Percentiles rank a stretch among this genome's conserved stretches.
Conservation (phyloP, 1,140 invertebrate genomes). For the Andrena cerasifolii region DNA sequence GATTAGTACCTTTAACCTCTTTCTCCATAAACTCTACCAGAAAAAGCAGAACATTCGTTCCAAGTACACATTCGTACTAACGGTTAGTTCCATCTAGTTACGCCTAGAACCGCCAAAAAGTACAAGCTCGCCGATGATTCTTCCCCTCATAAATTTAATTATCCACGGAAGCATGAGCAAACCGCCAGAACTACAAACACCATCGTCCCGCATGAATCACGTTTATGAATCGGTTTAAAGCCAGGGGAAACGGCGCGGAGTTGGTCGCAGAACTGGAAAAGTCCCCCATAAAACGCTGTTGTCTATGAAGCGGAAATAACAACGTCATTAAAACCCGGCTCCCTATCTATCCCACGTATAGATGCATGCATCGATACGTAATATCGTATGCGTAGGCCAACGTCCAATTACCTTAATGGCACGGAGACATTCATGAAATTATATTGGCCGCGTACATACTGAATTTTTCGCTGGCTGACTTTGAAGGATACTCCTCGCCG, state of each 20-base stretch:
- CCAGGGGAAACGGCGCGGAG: not conserved
- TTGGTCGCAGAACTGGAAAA: not conserved
- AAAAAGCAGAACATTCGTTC: no score
- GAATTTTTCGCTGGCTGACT: constrained; percentile 69
- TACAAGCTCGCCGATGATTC: no score
- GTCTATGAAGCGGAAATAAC: constrained; percentile 58
- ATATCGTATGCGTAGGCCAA: not conserved
- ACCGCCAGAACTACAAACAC: not conserved
- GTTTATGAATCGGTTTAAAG: not conserved
- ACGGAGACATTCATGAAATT: constrained; percentile 68
- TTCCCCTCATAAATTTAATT: no score
- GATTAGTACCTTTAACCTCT: no score
- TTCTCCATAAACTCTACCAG: no score
- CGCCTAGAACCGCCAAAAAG: no score
- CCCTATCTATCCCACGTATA: constrained; percentile 26
- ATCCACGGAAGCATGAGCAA: not conserved
- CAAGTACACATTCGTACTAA: no score
- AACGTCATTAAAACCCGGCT: constrained; percentile 43
- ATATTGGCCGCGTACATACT: constrained; percentile 65
- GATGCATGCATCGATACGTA: no score
- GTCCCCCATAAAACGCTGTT: constrained; percentile 14
- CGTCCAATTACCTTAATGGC: constrained; percentile 72
- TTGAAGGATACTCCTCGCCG: constrained; percentile 56
- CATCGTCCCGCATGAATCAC: not conserved
- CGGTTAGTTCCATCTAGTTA: no score